These are phyloP conservation scores for Epicauta chinensis DNA, from an alignment of 1,140 invertebrate genomes.

Conservation along the genomic window DNA sequence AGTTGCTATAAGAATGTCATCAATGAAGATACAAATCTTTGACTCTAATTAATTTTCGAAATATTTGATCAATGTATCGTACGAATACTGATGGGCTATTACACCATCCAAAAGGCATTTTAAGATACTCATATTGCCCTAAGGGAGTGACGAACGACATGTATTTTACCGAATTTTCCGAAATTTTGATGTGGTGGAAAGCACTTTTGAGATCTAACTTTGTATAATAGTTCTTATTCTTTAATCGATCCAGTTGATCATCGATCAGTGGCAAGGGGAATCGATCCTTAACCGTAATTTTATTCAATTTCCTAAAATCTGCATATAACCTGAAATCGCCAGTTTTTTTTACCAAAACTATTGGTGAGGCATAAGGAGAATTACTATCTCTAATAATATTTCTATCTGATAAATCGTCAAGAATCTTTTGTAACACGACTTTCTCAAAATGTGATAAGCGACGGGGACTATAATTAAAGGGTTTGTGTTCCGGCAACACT, in stretches of 20 bases:
- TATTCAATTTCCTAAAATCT: slow-evolving; percentile 47
- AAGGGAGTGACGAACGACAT: slow-evolving; percentile 22
- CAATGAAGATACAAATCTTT: slow-evolving; percentile 19
- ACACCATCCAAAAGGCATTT: slow-evolving; percentile 25
- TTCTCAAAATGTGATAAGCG: not conserved
- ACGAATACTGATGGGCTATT: slow-evolving; percentile 16
- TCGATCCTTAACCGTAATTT: slow-evolving; percentile 31
- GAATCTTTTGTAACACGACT: too few species aligned
- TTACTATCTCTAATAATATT: not conserved
- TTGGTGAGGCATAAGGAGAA: slow-evolving; percentile 23
- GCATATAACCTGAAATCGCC: slow-evolving; percentile 44
- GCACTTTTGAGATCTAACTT: slow-evolving; percentile 33
- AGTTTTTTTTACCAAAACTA: slow-evolving; percentile 48
- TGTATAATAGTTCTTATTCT: slow-evolving; percentile 25
- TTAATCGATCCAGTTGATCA: slow-evolving; percentile 31
- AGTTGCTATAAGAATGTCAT: slow-evolving; percentile 21
- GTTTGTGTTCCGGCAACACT: not conserved
- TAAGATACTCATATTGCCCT: slow-evolving; percentile 28
- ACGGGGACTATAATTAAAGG: not conserved
- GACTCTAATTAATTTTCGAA: slow-evolving; percentile 9
- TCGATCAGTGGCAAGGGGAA: slow-evolving; percentile 39
- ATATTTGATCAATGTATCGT: slow-evolving; percentile 4
- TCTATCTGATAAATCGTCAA: not conserved
- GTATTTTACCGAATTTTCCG: slow-evolving; percentile 23
- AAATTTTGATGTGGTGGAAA: slow-evolving; percentile 29